Evolutionary conservation across 2,113 vertebrate genomes (phyloP).

Genomic region (Mesitornis unicolor): DNA sequence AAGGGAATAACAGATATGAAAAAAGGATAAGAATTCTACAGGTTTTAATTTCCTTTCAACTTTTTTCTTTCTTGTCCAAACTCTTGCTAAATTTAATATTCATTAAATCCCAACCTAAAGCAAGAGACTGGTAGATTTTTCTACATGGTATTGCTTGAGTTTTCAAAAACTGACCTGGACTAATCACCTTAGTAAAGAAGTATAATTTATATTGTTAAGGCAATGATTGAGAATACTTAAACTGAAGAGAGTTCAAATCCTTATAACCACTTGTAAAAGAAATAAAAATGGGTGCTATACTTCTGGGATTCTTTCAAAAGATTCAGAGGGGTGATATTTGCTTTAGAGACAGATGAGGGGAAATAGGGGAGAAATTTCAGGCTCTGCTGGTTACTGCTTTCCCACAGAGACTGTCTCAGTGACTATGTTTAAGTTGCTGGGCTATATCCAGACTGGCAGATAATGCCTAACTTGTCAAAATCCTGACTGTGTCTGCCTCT

Average conservation of each 20-base stretch:
- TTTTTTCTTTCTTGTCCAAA: slow-evolving; percentile 24
- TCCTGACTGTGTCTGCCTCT: not conserved
- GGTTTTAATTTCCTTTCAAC: slow-evolving; percentile 72
- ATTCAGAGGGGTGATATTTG: not conserved
- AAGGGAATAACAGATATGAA: slow-evolving; percentile 47
- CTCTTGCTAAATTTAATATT: slow-evolving; percentile 68
- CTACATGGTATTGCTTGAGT: not conserved
- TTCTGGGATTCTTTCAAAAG: not conserved
- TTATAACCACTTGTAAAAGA: not conserved
- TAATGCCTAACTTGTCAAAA: not conserved
- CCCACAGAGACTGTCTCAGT: not conserved
- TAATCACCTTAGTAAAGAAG: not conserved
- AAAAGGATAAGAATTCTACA: slow-evolving; percentile 68
- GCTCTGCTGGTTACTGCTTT: not conserved
- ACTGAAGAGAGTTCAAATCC: not conserved
- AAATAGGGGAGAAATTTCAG: not conserved
- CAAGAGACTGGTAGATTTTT: not conserved
- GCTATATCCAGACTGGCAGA: not conserved
- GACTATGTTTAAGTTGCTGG: not conserved
- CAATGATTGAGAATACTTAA: not conserved
- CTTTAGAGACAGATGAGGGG: not conserved
- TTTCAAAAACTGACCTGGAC: slow-evolving; percentile 37
- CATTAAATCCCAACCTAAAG: not conserved
- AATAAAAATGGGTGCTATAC: not conserved
- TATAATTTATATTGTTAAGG: not conserved